phyloP scores from a whole-genome alignment of 2,888 invertebrate genomes.

The Resseliella maxima region DNA sequence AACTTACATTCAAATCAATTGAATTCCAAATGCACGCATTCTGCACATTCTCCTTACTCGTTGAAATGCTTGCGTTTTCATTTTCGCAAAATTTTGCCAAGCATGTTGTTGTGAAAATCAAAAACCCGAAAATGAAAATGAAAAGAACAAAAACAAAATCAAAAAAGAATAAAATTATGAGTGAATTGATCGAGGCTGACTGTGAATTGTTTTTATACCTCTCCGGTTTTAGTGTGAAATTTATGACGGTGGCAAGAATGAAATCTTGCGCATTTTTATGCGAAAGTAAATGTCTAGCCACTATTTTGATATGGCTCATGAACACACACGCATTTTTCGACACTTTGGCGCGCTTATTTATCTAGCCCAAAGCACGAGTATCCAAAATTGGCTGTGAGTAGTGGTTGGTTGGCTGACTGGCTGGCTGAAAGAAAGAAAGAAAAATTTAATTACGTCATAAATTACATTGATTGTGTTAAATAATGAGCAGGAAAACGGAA shows the following conservation, averaged over 20 bases:
- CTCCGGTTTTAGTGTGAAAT: neutral
- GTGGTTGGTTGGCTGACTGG: too few species aligned
- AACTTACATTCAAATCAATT: conserved; percentile 7
- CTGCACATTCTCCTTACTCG: neutral
- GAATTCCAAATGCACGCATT: neutral
- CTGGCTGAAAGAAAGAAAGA: neutral
- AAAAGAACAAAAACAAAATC: too few species aligned
- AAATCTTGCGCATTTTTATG: conserved; percentile 26
- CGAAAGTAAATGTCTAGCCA: conserved; percentile 47
- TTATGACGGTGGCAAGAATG: neutral
- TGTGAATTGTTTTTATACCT: neutral
- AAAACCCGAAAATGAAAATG: neutral
- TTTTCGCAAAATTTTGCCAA: too few species aligned
- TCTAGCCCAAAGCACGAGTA: neutral
- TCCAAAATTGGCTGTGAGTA: neutral
- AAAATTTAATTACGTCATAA: conserved; percentile 43
- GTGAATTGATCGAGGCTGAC: neutral
- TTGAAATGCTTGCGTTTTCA: too few species aligned
- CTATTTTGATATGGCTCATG: conserved; percentile 37
- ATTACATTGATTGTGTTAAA: conserved; percentile 37
- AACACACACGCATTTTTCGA: neutral
- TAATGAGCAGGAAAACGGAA: conserved; percentile 33
- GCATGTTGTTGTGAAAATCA: neutral
- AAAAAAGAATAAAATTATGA: too few species aligned
- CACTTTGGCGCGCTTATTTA: neutral